Evolutionary conservation across 2,113 vertebrate genomes (phyloP).

Genomic region (Paradoxurus hermaphroditus): DNA sequence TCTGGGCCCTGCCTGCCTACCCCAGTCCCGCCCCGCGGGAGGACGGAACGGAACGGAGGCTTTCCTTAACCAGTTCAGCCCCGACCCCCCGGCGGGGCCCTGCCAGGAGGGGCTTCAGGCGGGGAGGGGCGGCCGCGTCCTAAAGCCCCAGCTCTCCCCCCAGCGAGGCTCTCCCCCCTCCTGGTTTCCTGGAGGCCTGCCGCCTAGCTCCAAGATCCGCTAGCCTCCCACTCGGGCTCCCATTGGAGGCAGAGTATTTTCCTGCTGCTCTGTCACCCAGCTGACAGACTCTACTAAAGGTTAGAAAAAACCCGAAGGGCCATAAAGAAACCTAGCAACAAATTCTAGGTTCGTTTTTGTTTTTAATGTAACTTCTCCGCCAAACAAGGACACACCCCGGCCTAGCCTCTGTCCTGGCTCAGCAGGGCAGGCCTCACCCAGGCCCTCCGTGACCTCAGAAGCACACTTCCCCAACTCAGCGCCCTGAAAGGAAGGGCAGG

Average conservation of each 20-base stretch:
- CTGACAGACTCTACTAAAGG: not conserved
- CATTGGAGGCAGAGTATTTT: not conserved
- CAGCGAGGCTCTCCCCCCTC: not conserved
- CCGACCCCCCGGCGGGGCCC: not conserved
- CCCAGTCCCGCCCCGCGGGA: not conserved
- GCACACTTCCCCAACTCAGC: not conserved
- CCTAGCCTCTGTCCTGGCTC: not conserved
- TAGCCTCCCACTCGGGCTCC: not conserved
- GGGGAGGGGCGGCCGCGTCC: not conserved
- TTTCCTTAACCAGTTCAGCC: not conserved
- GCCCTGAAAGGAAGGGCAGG: not conserved
- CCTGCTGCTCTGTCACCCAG: not conserved
- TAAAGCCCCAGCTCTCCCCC: not conserved
- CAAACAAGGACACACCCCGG: not conserved
- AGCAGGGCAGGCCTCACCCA: not conserved
- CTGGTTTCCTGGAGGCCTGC: not conserved
- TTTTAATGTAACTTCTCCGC: not conserved
- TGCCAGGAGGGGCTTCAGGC: not conserved
- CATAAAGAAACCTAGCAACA: not conserved
- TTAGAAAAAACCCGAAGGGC: not conserved
- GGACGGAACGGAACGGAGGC: not conserved
- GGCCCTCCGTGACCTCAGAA: not conserved
- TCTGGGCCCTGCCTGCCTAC: not conserved
- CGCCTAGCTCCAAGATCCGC: not conserved
- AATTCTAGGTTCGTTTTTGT: not conserved